Base-by-base conservation (phyloP, 2,888 invertebrate species). In the Troides aeacus region DNA sequence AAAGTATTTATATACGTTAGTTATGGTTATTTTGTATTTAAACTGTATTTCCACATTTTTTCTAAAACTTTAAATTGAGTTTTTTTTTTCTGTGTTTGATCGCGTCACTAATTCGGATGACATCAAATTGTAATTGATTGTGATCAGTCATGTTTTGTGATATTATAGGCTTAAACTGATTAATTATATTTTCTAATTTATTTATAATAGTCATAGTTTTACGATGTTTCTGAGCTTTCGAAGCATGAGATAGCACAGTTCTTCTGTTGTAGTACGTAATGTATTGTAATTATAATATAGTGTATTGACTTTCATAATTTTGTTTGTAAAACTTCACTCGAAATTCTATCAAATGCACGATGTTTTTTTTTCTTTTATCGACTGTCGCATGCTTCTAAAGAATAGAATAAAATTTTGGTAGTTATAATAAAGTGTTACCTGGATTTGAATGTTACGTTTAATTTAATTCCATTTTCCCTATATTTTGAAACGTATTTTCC, bases 91-190 rank as follows among this genome's bases (percentile, higher is more conserved):
- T 10, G 12, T 62, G 53, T 39, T 68, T 23, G 39, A 36, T 59
- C 30, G n/a, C 59, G 23, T 71, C 59, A 50, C 59, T 46, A 62
- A 66, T 71, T 60, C 62, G 70, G 67, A 64, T 64, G 62, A 64
- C 65, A 67, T 67, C 56, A 64, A 59, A 69, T 71, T 79, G 75
- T 53, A 63, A 60, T 77, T 73, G 72, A 76, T 79, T 79, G 78
- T 80, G 79, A 81, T 83, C 83, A 86, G 86, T 86, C 87, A 85
- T 86, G 79, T 86, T 87, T 88, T 89, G 89, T 89, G 89, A 89
- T 89, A 88, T 86, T 86, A 83, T 88, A 88, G 86, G 76, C 82
- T 81, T 81, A 79, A 81, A 79, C 72, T 78, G 79, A 79, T 77
- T 84, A 67, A 70, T 72, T 46, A 61, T 64, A 74, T 74, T 76